phyloP scores from a whole-genome alignment of 2,797 vertebrate species.

The Hydrophis major region DNA sequence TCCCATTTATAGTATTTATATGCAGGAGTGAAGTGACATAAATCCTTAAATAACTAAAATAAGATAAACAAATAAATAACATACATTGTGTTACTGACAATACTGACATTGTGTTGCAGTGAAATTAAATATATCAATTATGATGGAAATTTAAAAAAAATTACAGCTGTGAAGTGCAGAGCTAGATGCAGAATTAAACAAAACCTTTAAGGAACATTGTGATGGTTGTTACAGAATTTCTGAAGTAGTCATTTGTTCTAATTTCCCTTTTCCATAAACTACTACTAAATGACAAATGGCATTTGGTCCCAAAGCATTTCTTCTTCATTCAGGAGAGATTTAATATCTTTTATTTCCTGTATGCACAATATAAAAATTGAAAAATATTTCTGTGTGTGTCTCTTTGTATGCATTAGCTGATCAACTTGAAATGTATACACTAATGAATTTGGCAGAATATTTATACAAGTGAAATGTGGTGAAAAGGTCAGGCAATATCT shows the following conservation, averaged over 20 bases:
- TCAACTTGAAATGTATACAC: conserved; percentile 34
- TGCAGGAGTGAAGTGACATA: not conserved
- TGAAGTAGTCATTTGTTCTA: conserved; percentile 40
- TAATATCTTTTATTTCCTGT: conserved; percentile 43
- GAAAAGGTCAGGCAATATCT: not conserved
- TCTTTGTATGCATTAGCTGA: conserved; percentile 44
- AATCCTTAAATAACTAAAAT: not conserved
- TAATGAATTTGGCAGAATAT: conserved; percentile 43
- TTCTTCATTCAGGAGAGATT: conserved; percentile 50
- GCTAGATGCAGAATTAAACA: conserved; percentile 39
- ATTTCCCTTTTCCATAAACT: conserved; percentile 54
- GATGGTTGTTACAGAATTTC: conserved; percentile 47
- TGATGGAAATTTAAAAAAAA: not conserved
- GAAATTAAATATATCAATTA: not conserved
- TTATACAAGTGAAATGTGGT: conserved; percentile 22
- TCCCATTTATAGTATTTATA: not conserved
- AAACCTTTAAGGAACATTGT: conserved; percentile 40
- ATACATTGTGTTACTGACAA: not conserved
- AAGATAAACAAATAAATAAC: not conserved
- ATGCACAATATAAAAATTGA: conserved; percentile 46
- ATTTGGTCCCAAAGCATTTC: conserved; percentile 48
- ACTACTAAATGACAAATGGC: conserved; percentile 50
- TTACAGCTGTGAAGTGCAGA: conserved; percentile 27
- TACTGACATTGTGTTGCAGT: not conserved
- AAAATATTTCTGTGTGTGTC: conserved; percentile 46